These are phyloP conservation scores for Malurus splendens DNA, from an alignment of 2,797 vertebrate species.

Conservation along the genomic window DNA sequence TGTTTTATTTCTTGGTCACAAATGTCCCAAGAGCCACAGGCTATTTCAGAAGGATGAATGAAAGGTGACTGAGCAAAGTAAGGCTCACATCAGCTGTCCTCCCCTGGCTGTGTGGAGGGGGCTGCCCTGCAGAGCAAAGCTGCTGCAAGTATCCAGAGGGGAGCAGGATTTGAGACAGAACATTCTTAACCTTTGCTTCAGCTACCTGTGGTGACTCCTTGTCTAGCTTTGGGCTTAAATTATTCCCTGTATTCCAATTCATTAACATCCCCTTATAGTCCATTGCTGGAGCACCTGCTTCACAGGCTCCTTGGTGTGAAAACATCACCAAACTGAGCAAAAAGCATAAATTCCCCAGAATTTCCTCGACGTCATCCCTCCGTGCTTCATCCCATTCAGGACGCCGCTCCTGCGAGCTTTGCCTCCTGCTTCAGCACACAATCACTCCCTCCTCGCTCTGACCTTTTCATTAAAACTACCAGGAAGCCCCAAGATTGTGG, in stretches of 20 bases:
- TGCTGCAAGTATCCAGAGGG: not conserved
- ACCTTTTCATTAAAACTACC: constrained; percentile 17
- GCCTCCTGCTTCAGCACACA: not conserved
- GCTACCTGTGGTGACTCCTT: not conserved
- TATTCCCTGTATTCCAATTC: not conserved
- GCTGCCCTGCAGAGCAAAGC: not conserved
- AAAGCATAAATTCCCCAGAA: not conserved
- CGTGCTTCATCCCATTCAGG: rapidly evolving
- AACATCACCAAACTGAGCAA: not conserved
- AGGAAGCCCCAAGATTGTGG: not conserved
- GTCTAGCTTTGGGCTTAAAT: not conserved
- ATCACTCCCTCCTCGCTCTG: not conserved
- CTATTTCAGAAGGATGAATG: not conserved
- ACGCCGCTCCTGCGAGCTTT: not conserved
- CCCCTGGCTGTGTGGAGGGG: too few species aligned
- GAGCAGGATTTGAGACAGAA: not conserved
- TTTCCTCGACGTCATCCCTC: not conserved
- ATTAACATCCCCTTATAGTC: not conserved
- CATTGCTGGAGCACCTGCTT: not conserved
- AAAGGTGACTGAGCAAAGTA: not conserved
- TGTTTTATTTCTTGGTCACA: rapidly evolving
- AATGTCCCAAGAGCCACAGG: not conserved
- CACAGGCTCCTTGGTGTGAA: not conserved
- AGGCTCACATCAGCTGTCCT: not conserved
- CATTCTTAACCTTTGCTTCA: not conserved